Conservation (phyloP, 2,888 invertebrate genomes). For the Drosophila aldrichi region DNA sequence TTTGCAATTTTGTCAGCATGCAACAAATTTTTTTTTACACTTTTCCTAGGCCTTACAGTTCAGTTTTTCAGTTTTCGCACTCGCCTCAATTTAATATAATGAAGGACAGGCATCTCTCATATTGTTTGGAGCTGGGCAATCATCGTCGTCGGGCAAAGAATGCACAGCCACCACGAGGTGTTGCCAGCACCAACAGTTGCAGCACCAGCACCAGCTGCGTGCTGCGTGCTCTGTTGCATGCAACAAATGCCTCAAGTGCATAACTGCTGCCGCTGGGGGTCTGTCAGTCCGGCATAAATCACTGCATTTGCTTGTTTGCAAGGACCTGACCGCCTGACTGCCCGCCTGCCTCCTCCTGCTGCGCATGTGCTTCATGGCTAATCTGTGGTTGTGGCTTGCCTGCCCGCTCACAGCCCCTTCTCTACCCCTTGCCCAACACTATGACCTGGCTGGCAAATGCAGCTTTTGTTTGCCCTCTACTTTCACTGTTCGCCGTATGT, state of each 20-base stretch:
- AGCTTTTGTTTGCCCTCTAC: conserved; percentile 55
- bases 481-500: conserved; percentile 9
- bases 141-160: conserved; percentile 42
- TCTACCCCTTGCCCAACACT: neutral
- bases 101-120: conserved; percentile 49
- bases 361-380: conserved; percentile 40
- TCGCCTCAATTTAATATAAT: conserved; percentile 63
- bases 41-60: conserved; percentile 14
- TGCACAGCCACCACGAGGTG: conserved; percentile 66
- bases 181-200: conserved; percentile 48
- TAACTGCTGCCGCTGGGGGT: conserved; percentile 57
- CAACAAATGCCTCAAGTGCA: conserved; percentile 78
- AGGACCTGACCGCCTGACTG: neutral
- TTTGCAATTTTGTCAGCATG: conserved; percentile 64
- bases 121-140: conserved; percentile 54
- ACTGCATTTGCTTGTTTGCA: conserved; percentile 69
- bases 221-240: conserved; percentile 51
- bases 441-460: conserved; percentile 47
- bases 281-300: conserved; percentile 65
- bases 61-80: conserved; percentile 23
- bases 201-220: conserved; percentile 1
- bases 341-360: neutral
- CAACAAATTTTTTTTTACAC: conserved; percentile 7
- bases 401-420: neutral
- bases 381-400: conserved; percentile 43